A percentile compares a stretch with the other conserved stretches of the same genome.
These are phyloP conservation scores for Drosophila dunni DNA, from an alignment of 1,140 invertebrate species.

Conservation along the genomic window DNA sequence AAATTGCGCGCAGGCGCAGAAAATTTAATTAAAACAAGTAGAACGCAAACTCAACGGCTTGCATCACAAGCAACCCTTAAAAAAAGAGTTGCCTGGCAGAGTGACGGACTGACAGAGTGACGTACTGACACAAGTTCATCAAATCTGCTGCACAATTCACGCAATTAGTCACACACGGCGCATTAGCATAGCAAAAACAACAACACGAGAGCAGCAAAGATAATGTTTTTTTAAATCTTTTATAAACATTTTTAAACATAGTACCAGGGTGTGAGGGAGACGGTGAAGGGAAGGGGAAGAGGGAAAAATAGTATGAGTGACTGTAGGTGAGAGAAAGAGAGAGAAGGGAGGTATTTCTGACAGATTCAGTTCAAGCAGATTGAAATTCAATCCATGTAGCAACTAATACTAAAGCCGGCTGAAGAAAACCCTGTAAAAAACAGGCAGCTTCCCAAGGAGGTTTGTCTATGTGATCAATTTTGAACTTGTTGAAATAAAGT, in stretches of 20 bases:
- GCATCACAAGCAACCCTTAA: conserved; percentile 48
- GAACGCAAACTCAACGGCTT: conserved; percentile 7
- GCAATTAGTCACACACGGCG: conserved; percentile 72
- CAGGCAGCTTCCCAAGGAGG: no score
- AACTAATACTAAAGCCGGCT: no score
- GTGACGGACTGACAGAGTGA: conserved; percentile 4
- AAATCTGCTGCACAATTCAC: conserved; percentile 67
- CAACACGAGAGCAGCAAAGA: conserved; percentile 27
- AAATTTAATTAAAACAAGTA: conserved; percentile 79
- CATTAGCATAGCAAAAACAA: conserved; percentile 58
- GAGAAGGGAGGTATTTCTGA: no score
- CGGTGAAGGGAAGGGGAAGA: conserved; percentile 32
- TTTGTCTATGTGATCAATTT: no score
- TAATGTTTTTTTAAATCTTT: conserved; percentile 43
- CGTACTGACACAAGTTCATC: conserved; percentile 73
- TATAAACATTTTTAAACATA: conserved; percentile 41
- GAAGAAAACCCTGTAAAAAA: no score
- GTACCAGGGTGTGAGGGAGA: conserved; percentile 23
- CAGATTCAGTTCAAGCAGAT: not conserved
- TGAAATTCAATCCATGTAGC: not conserved
- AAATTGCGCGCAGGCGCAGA: conserved; percentile 79
- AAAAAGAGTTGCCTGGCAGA: conserved; percentile 40
- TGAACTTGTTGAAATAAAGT: not conserved
- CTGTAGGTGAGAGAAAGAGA: no score
- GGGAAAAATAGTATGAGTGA: conserved; percentile 20